Evolutionary conservation across 2,888 invertebrate genomes (phyloP), one percentile per base, ranked within the genome.

Genomic region (Philaethria dido): DNA sequence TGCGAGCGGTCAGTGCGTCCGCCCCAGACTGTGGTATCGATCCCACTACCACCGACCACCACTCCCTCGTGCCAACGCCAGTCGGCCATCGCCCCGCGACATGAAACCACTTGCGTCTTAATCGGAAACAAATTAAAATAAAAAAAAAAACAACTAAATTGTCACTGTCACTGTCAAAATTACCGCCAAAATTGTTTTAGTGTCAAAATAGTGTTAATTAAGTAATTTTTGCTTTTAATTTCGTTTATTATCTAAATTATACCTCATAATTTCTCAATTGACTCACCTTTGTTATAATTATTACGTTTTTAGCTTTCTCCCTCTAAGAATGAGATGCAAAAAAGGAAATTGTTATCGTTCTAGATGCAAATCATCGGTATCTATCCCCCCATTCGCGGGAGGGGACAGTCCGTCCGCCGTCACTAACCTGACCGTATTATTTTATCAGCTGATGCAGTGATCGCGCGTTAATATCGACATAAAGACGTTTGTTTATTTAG

Each of bases 1-100:
- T 80, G 80, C 83, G 79, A 79, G 72, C 86, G 91, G 90, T 85
- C 90, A 91, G 86, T 92, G 92, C 92, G 92, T 92, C 89, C 90
- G 90, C 85, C 87, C 85, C 82, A 87, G 84, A 84, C 86, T 78
- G 79, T 86, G 87, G 88, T 84, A 91, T 91, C 86, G 90, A 89
- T 90, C 89, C 88, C 87, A 89, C 89, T 87, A 85, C 82, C 82
- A 74, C 72, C 74, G 78, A 80, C 84, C 87, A 90, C 89, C 91
- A 89, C 89, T 88, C 89, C 89, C 86, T 76, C 81, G 81, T 78
- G 77, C 81, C 80, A 85, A 78, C 83, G 82, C 78, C 84, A 90
- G 89, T 91, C 90, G 88, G 86, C 87, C 87, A 87, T 86, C 86
- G 89, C 87, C 88, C 86, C 83, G 86, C 88, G 87, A 73, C 82